phyloP scores from a whole-genome alignment of 2,797 vertebrate species.

The Melanotaenia maccullochi region DNA sequence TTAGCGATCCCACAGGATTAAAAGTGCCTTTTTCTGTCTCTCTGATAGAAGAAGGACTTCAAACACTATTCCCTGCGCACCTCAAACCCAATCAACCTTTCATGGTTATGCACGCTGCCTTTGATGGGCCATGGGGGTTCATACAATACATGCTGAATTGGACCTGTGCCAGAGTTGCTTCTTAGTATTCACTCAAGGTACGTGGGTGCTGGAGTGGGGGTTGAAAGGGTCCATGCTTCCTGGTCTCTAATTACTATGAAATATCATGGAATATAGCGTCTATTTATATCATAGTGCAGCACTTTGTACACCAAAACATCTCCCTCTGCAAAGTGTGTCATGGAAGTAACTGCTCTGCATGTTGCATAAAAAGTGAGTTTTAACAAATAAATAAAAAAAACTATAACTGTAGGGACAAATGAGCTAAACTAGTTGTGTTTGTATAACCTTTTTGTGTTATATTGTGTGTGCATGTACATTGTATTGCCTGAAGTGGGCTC shows the following conservation, averaged over 20 bases:
- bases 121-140: conserved; percentile 80
- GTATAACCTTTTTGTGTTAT: conserved; percentile 19
- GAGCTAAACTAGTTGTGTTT: conserved; percentile 20
- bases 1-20: conserved; percentile 81
- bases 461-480: conserved; percentile 14
- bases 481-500: conserved; percentile 48
- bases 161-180: conserved; percentile 78
- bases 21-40: conserved; percentile 80
- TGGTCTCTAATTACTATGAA: conserved; percentile 82
- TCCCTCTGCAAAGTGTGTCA: conserved; percentile 52
- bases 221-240: conserved; percentile 79
- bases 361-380: conserved; percentile 35
- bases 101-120: conserved; percentile 72
- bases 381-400: conserved; percentile 2
- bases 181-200: conserved; percentile 83
- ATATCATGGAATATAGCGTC: conserved; percentile 78
- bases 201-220: conserved; percentile 80
- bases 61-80: conserved; percentile 80
- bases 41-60: conserved; percentile 82
- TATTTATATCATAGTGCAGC: conserved; percentile 79
- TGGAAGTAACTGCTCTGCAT: conserved; percentile 42
- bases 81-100: conserved; percentile 79
- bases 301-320: conserved; percentile 62
- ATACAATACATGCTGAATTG: conserved; percentile 81
- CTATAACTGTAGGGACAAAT: conserved; percentile 6